phyloP scores from a whole-genome alignment of 2,888 invertebrate species.

The Drosophila anomalipes region DNA sequence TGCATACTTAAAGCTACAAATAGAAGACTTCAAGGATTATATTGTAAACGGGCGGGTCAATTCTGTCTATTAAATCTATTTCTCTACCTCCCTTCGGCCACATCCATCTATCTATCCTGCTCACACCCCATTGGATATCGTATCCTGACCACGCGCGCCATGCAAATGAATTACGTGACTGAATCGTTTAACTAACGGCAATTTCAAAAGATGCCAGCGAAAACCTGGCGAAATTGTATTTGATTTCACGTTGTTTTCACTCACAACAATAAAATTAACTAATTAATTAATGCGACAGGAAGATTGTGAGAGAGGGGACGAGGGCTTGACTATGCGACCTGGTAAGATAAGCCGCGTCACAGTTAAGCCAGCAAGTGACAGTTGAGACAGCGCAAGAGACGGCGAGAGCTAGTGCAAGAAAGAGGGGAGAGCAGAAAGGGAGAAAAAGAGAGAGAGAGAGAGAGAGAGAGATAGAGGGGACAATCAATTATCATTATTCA shows the following conservation, averaged over 20 bases:
- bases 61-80: not conserved
- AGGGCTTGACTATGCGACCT: slow-evolving; percentile 8
- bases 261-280: slow-evolving; percentile 58
- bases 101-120: not conserved
- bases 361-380: slow-evolving; percentile 18
- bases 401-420: not conserved
- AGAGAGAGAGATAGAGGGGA: not conserved
- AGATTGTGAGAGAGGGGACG: not conserved
- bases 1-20: slow-evolving; percentile 6
- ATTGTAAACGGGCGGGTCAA: not conserved
- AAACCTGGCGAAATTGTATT: slow-evolving; percentile 35
- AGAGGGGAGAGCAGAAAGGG: not conserved
- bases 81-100: no score
- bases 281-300: slow-evolving; percentile 60
- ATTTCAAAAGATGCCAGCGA: slow-evolving; percentile 44
- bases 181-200: slow-evolving; percentile 62
- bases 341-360: slow-evolving; percentile 15
- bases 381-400: not conserved
- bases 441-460: not conserved
- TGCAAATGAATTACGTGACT: slow-evolving; percentile 69
- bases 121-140: slow-evolving; percentile 39
- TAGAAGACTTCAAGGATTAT: not conserved
- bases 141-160: slow-evolving; percentile 59
- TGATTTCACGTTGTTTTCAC: slow-evolving; percentile 53
- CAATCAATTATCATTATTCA: slow-evolving; percentile 73